phyloP scores from a whole-genome alignment of 2,888 invertebrate genomes.

The Horisme vitalbata region DNA sequence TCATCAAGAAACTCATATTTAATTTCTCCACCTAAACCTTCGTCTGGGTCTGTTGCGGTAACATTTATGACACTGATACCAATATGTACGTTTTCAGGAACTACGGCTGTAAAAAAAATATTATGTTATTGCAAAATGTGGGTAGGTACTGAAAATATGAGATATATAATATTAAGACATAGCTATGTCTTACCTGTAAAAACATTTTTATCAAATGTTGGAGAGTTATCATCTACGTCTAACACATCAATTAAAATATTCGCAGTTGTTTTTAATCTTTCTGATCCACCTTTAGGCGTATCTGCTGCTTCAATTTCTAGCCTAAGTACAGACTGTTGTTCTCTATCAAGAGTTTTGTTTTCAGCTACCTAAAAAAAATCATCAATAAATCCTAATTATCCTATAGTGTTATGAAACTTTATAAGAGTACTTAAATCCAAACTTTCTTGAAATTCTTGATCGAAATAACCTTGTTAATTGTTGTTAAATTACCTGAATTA shows the following conservation, averaged over 20 bases:
- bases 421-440: too few relatives aligned
- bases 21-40: slow-evolving; percentile 87
- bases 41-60: slow-evolving; percentile 89
- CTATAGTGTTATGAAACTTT: too few relatives aligned
- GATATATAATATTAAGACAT: too few relatives aligned
- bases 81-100: slow-evolving; percentile 88
- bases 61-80: slow-evolving; percentile 87
- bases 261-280: slow-evolving; percentile 85
- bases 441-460: too few relatives aligned
- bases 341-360: slow-evolving; percentile 88
- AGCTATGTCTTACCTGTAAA: slow-evolving; percentile 75
- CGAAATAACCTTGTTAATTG: background rate
- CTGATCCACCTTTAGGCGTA: slow-evolving; percentile 87
- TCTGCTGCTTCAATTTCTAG: slow-evolving; percentile 89
- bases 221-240: slow-evolving; percentile 91
- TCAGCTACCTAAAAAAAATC: slow-evolving; percentile 71
- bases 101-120: slow-evolving; percentile 80
- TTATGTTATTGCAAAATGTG: too few relatives aligned
- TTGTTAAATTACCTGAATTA: slow-evolving; percentile 76
- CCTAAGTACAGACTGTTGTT: slow-evolving; percentile 86
- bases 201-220: slow-evolving; percentile 84
- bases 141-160: too few relatives aligned
- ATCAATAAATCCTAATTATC: background rate
- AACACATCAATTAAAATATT: slow-evolving; percentile 86
- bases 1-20: slow-evolving; percentile 88